Percentiles rank a stretch among this genome's conserved stretches.
Conservation (phyloP, 2,797 vertebrate species). For the Leuciscus waleckii region DNA sequence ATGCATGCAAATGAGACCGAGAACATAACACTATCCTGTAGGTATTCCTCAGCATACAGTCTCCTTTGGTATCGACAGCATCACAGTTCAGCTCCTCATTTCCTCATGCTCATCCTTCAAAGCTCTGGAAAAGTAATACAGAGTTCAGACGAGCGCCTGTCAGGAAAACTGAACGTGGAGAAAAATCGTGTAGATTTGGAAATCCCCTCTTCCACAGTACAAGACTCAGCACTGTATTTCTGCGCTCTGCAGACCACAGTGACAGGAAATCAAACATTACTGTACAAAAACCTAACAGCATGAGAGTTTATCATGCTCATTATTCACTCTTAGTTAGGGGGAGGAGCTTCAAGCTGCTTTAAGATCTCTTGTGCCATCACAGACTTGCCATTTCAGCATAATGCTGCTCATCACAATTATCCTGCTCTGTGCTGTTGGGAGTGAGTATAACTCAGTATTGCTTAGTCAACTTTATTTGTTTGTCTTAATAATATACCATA, state of each 20-base stretch:
- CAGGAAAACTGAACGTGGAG: constrained; percentile 30
- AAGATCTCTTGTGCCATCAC: neutral
- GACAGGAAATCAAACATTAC: constrained; percentile 25
- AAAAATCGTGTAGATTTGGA: constrained; percentile 26
- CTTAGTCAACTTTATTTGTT: neutral
- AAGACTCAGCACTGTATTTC: constrained; percentile 40
- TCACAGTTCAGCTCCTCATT: neutral
- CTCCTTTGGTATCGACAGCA: constrained; percentile 37
- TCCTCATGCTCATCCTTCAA: constrained; percentile 17
- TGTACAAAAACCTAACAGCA: constrained; percentile 33
- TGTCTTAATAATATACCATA: neutral
- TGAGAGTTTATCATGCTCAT: neutral
- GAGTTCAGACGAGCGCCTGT: neutral
- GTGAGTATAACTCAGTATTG: constrained; percentile 10
- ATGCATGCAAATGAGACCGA: neutral
- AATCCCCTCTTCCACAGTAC: constrained; percentile 24
- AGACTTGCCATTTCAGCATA: neutral
- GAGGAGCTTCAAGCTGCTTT: constrained; percentile 9
- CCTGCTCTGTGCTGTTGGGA: constrained; percentile 7
- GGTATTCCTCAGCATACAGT: constrained; percentile 9
- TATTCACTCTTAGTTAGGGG: neutral
- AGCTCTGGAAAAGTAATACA: neutral
- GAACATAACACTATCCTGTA: constrained; percentile 6
- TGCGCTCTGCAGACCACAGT: constrained; percentile 50
- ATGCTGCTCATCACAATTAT: constrained; percentile 7